Conservation (phyloP, 2,888 invertebrate genomes). For the Chrysolina oricalcia region DNA sequence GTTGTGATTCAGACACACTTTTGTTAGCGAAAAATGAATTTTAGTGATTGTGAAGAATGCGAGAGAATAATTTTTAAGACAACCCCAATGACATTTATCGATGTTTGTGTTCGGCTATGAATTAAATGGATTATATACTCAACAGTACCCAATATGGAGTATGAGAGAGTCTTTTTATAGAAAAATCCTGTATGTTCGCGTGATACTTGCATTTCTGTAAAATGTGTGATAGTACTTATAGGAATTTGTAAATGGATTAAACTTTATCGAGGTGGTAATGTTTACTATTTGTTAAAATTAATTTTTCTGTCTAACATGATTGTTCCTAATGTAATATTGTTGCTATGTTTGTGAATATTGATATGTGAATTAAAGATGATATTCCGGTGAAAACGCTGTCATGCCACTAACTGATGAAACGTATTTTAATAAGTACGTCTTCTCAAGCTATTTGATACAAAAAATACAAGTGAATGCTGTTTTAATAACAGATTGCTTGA, state of each 20-base stretch:
- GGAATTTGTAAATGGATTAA: constrained; percentile 57
- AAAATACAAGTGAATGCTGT: constrained; percentile 48
- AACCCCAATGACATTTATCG: not conserved
- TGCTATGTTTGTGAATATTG: constrained; percentile 48
- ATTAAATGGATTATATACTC: not conserved
- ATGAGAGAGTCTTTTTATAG: constrained; percentile 36
- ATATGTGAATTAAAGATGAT: constrained; percentile 31
- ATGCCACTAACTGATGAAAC: not conserved
- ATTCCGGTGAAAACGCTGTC: constrained; percentile 9
- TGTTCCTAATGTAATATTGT: constrained; percentile 59
- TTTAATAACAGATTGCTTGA: constrained; percentile 53
- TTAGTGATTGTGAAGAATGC: not conserved
- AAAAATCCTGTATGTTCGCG: constrained; percentile 61
- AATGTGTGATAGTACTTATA: constrained; percentile 70
- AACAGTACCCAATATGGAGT: not conserved
- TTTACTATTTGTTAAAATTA: constrained; percentile 46
- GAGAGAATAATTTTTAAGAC: not conserved
- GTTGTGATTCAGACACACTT: not conserved
- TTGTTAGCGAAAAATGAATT: not conserved
- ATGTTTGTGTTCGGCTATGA: not conserved
- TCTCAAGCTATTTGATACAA: constrained; percentile 26
- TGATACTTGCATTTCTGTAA: constrained; percentile 69
- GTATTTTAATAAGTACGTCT: not conserved
- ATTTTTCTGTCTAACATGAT: constrained; percentile 58
- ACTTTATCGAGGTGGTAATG: constrained; percentile 50